A percentile compares a stretch with the other conserved stretches of the same genome.
These are phyloP conservation scores for Rhincodon typus DNA, from an alignment of 2,797 vertebrate genomes.

Conservation along the genomic window DNA sequence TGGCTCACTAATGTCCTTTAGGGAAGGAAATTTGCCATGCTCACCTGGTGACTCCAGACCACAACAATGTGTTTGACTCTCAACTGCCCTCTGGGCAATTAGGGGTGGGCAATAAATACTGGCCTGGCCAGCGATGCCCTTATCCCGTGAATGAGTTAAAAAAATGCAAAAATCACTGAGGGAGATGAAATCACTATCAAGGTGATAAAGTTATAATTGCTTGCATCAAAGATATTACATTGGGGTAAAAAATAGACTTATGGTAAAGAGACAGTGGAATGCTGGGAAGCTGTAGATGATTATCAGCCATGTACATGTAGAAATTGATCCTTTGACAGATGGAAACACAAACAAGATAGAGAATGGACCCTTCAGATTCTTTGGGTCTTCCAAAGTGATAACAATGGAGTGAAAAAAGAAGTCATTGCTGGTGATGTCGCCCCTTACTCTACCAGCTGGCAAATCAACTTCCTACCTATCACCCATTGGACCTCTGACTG, in stretches of 20 bases:
- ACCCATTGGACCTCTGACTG: neutral
- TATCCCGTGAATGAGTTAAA: too few relatives aligned
- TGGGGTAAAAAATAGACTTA: neutral
- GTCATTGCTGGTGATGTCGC: neutral
- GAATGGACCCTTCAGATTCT: neutral
- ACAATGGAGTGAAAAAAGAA: neutral
- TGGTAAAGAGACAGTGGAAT: neutral
- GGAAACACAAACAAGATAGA: neutral
- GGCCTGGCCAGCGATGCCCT: too few relatives aligned
- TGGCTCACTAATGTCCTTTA: too few relatives aligned
- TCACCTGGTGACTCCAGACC: too few relatives aligned
- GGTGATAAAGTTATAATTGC: neutral
- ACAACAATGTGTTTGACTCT: too few relatives aligned
- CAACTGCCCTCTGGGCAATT: too few relatives aligned
- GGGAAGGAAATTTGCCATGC: too few relatives aligned
- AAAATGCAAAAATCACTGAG: too few relatives aligned
- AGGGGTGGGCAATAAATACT: too few relatives aligned
- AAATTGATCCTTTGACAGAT: neutral
- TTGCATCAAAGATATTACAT: neutral
- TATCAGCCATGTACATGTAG: neutral
- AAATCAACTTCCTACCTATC: neutral
- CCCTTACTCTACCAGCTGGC: neutral
- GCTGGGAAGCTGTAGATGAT: neutral
- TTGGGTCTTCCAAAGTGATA: too few relatives aligned
- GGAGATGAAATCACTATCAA: neutral